These are phyloP conservation scores for Drosophila recens DNA, from an alignment of 2,888 invertebrate genomes.

Conservation along the genomic window DNA sequence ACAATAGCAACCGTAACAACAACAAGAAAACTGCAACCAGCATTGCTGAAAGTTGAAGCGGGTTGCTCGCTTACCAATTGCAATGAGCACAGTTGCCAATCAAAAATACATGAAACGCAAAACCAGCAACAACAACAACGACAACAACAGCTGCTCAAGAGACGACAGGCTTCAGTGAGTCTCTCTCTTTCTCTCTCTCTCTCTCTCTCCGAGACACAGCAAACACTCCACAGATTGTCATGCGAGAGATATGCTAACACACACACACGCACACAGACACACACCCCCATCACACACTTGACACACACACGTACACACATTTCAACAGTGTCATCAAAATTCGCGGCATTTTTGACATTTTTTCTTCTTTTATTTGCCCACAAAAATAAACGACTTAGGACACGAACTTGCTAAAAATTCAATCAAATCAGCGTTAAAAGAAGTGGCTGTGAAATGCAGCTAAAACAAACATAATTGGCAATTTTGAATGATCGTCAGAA, in stretches of 20 bases:
- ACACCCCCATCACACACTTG: background rate
- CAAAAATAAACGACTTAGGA: constrained; percentile 60
- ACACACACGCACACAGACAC: constrained; percentile 10
- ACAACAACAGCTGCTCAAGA: constrained; percentile 17
- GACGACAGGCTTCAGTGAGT: constrained; percentile 67
- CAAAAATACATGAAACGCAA: constrained; percentile 47
- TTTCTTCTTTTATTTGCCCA: background rate
- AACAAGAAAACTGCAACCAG: constrained; percentile 16
- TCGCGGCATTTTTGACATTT: constrained; percentile 19
- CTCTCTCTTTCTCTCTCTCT: constrained; percentile 7
- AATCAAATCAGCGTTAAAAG: background rate
- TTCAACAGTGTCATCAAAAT: constrained; percentile 44
- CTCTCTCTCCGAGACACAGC: background rate
- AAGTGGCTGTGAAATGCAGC: background rate
- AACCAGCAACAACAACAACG: constrained; percentile 28
- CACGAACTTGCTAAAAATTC: constrained; percentile 48
- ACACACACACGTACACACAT: constrained; percentile 8
- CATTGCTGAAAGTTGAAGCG: constrained; percentile 50
- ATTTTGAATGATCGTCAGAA: no score
- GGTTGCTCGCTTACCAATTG: constrained; percentile 43
- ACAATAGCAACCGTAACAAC: constrained; percentile 8
- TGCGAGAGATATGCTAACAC: background rate
- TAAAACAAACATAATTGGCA: background rate
- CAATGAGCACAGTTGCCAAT: constrained; percentile 69
- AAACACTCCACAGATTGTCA: constrained; percentile 6